Conservation (phyloP, 1,140 invertebrate species). For the Notospermus geniculatus region DNA sequence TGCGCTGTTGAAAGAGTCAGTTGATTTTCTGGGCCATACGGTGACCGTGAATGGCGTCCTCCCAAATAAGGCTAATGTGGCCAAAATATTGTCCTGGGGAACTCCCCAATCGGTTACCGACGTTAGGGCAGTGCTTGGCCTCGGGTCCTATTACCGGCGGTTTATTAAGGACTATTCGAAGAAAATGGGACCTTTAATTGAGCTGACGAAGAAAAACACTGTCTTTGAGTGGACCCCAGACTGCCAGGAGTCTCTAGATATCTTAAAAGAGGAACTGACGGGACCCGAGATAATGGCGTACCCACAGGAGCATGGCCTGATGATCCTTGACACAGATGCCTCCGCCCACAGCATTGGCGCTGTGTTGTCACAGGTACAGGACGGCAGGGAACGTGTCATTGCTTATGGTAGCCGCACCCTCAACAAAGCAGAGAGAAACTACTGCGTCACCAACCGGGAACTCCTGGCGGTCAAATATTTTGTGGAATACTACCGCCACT, state of each 20-base stretch:
- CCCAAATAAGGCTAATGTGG: constrained; percentile 40
- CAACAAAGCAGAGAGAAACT: constrained; percentile 22
- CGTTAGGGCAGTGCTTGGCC: constrained; percentile 51
- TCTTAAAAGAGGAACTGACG: constrained; percentile 9
- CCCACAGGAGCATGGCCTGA: constrained; percentile 38
- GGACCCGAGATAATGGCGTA: too few relatives aligned
- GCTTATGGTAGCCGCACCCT: too few relatives aligned
- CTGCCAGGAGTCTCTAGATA: constrained; percentile 12
- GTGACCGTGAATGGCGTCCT: constrained; percentile 18
- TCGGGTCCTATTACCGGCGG: constrained; percentile 50
- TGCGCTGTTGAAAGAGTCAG: constrained; percentile 50
- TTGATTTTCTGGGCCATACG: constrained; percentile 21
- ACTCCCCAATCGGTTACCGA: constrained; percentile 45
- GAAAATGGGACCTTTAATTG: constrained; percentile 18
- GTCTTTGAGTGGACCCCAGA: constrained; percentile 15
- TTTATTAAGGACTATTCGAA: constrained; percentile 47
- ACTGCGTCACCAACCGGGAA: constrained; percentile 26
- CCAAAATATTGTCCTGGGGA: too few relatives aligned
- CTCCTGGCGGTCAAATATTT: constrained; percentile 29
- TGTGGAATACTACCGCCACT: too few relatives aligned
- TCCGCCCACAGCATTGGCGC: constrained; percentile 50
- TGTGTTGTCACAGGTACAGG: too few relatives aligned
- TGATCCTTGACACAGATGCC: constrained; percentile 56
- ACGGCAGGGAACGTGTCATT: too few relatives aligned
- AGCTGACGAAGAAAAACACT: constrained; percentile 11